Conservation (phyloP, 2,888 invertebrate genomes). For the Rotaria sp. region DNA sequence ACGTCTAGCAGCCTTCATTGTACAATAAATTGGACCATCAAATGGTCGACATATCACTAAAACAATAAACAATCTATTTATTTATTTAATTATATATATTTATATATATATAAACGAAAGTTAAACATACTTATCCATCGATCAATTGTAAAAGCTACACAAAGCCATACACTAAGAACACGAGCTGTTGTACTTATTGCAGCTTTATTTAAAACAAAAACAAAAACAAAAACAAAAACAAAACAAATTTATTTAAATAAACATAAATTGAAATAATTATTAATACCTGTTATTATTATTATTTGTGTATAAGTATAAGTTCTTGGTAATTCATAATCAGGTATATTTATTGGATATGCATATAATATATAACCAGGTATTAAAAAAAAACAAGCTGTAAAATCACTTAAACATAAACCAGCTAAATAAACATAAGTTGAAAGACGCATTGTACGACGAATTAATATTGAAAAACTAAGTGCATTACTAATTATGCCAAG, state of each 20-base stretch:
- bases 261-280: no score
- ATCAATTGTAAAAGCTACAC: slow-evolving; percentile 16
- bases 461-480: neutral
- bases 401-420: slow-evolving; percentile 23
- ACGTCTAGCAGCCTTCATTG: neutral
- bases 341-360: neutral
- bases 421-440: slow-evolving; percentile 16
- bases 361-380: neutral
- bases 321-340: neutral
- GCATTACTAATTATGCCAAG: neutral
- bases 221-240: no score
- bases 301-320: neutral
- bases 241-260: no score
- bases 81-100: no score
- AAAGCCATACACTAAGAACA: slow-evolving; percentile 7
- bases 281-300: neutral
- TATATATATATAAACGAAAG: no score
- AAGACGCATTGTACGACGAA: neutral
- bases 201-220: neutral
- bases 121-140: neutral
- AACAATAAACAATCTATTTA: neutral
- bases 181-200: slow-evolving; percentile 1
- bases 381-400: neutral
- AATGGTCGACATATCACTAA: slow-evolving; percentile 22
- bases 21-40: neutral